These are phyloP conservation scores for Cottus gobio DNA, from an alignment of 2,113 vertebrate genomes.

Conservation along the genomic window DNA sequence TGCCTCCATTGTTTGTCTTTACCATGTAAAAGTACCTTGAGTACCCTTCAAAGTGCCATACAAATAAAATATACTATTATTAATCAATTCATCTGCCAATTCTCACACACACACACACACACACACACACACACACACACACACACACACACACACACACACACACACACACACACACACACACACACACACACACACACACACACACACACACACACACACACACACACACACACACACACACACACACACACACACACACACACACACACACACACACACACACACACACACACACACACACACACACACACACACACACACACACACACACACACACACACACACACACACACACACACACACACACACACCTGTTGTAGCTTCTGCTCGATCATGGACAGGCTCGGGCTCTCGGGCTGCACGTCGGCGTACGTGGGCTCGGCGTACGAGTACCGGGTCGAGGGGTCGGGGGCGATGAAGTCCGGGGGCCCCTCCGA, in stretches of 20 bases:
- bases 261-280: not conserved
- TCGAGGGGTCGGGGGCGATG: constrained; percentile 76
- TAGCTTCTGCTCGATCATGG: constrained; percentile 77
- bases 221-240: too few relatives aligned
- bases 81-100: too few relatives aligned
- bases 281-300: too few relatives aligned
- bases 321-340: too few relatives aligned
- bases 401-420: constrained; percentile 63
- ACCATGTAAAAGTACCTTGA: too few relatives aligned
- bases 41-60: too few relatives aligned
- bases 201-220: not conserved
- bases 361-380: constrained; percentile 67
- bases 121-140: not conserved
- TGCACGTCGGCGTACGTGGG: constrained; percentile 31
- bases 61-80: too few relatives aligned
- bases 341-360: too few relatives aligned
- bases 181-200: not conserved
- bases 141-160: too few relatives aligned
- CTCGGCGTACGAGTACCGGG: not conserved
- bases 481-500: constrained; percentile 82
- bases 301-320: not conserved
- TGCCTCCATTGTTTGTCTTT: too few relatives aligned
- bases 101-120: not conserved
- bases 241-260: constrained; percentile 39
- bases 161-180: constrained; percentile 40